These are phyloP conservation scores for Acropternis orthonyx DNA, from an alignment of 2,797 vertebrate genomes.

Conservation along the genomic window DNA sequence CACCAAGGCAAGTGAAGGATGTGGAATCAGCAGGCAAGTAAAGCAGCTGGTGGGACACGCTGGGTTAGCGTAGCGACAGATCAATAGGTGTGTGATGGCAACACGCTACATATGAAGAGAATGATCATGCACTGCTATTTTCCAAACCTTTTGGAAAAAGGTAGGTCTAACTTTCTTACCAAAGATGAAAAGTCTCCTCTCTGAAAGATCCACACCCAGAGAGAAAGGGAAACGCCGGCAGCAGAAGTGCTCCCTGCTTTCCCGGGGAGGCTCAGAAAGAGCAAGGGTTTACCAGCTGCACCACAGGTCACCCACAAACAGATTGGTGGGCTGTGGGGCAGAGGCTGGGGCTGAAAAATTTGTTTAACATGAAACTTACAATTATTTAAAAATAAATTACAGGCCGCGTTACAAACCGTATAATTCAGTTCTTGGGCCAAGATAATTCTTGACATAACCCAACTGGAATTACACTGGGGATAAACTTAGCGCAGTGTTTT, in stretches of 20 bases:
- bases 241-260: not conserved
- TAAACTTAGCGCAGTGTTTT: not conserved
- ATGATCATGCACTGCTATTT: not conserved
- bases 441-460: constrained; percentile 24
- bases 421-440: not conserved
- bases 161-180: not conserved
- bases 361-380: not conserved
- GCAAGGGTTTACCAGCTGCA: not conserved
- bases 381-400: constrained; percentile 30
- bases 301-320: not conserved
- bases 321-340: not conserved
- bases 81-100: not conserved
- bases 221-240: not conserved
- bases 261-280: not conserved
- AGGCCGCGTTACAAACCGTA: not conserved
- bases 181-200: not conserved
- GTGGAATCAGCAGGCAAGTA: not conserved
- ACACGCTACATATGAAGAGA: not conserved
- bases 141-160: not conserved
- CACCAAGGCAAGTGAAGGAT: not conserved
- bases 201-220: rapidly evolving
- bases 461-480: not conserved
- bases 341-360: not conserved
- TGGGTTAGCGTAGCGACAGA: not conserved
- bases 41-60: not conserved